These are phyloP conservation scores for Neoaliturus tenellus DNA, from an alignment of 2,888 invertebrate genomes.

Conservation along the genomic window DNA sequence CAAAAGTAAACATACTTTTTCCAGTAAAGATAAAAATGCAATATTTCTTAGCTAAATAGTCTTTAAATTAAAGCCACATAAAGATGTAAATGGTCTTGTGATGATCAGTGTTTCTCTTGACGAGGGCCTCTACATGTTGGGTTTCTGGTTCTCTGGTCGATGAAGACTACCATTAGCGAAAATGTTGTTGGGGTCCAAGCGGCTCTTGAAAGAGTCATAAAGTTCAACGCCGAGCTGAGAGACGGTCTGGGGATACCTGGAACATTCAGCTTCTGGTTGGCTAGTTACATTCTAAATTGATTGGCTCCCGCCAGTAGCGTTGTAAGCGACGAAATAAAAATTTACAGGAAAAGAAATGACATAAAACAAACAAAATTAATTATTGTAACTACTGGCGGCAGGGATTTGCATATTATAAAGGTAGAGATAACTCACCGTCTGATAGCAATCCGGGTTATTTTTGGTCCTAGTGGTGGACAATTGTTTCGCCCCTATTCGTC, in stretches of 20 bases:
- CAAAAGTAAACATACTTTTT: background rate
- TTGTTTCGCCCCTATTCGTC: no score
- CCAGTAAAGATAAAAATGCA: background rate
- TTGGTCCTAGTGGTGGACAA: no score
- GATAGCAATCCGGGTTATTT: no score
- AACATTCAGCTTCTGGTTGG: no score
- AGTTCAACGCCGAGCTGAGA: slow-evolving; percentile 87
- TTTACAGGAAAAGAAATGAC: background rate
- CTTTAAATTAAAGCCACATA: background rate
- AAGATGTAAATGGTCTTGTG: background rate
- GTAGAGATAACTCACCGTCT: no score
- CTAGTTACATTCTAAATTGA: no score
- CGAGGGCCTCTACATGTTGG: background rate
- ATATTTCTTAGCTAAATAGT: background rate
- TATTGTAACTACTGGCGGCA: background rate
- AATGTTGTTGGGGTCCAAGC: slow-evolving; percentile 95
- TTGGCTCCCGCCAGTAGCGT: no score
- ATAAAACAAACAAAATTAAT: background rate
- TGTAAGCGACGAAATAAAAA: no score
- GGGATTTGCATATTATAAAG: background rate
- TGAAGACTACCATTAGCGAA: slow-evolving; percentile 93
- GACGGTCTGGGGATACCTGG: slow-evolving; percentile 81
- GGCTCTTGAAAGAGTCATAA: slow-evolving; percentile 87
- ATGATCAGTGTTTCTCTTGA: background rate
- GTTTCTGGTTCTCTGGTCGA: no score